Evolutionary conservation across 2,113 vertebrate species (phyloP), one percentile per base, ranked within the genome.

Genomic region (Chaetorhynchus papuensis): DNA sequence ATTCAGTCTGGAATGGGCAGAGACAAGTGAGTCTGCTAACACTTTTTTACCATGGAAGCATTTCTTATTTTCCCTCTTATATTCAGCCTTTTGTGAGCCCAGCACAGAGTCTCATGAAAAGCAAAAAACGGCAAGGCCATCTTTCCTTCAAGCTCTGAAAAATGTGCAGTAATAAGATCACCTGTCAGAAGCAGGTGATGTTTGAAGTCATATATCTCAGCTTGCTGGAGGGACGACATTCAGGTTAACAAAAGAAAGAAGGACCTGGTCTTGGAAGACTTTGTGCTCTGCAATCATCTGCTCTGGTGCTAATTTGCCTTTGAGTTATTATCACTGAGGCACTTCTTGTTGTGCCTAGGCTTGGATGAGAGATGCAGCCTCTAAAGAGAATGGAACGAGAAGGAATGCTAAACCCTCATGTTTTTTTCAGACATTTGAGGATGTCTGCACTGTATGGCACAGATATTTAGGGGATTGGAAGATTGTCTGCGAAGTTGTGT

Each of bases 91-190:
- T 89, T 66, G 13, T 74, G 89, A 92, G 47, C 69, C 76, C 53
- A 56, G 72, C 61, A 45, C 49, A 84, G n/a, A 60, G 16, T 33
- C 71, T 93, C 63, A 47, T 91, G 84, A 80, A 95, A 94, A 79
- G 59, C 15, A 42, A 83, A 89, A 85, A 79, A 54, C 10, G 24
- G 21, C 45, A 66, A 87, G 56, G 45, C 82, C 63, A 31, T 77
- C 89, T 92, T 92, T 68, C 83, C 76, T 75, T 86, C 75, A 49
- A 76, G 59, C 54, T 85, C 60, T 93, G 85, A 90, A 93, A 90
- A 78, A 88, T 54, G 30, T 65, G 53, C 33, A 11, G 57, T 39
- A 91, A 72, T 94, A 90, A 86, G 84, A 93, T 91, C 83, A 57
- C 42, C 63, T 69, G 6, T 90, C 69, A 83, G 63, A 59, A 87